phyloP scores from a whole-genome alignment of 2,888 invertebrate genomes.

The Sminthurinus aureus region DNA sequence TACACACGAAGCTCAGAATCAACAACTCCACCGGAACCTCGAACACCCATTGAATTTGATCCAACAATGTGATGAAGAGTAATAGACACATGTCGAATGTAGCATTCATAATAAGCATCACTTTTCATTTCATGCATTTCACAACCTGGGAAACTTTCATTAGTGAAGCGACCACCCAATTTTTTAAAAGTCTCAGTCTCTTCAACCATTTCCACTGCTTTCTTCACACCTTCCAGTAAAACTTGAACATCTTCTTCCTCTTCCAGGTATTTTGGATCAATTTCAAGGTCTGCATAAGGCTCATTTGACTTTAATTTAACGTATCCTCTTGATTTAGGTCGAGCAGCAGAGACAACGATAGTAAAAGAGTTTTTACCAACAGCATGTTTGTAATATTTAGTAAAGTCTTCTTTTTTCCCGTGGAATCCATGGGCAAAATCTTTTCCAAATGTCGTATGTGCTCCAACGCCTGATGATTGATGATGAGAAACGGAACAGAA shows the following conservation, averaged over 20 bases:
- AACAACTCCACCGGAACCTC: constrained; percentile 63
- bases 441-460: constrained; percentile 44
- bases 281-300: constrained; percentile 35
- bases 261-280: constrained; percentile 54
- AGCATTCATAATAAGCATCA: constrained; percentile 74
- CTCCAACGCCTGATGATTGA: constrained; percentile 5
- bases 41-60: constrained; percentile 73
- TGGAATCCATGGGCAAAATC: constrained; percentile 48
- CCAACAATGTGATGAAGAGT: constrained; percentile 75
- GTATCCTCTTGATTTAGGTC: constrained; percentile 49
- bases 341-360: constrained; percentile 45
- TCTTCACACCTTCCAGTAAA: constrained; percentile 49
- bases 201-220: constrained; percentile 50
- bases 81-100: constrained; percentile 69
- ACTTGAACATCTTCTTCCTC: constrained; percentile 50
- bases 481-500: no score
- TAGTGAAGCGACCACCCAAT: constrained; percentile 43
- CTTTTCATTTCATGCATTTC: constrained; percentile 64
- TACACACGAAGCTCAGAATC: constrained; percentile 49
- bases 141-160: constrained; percentile 53
- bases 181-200: constrained; percentile 45
- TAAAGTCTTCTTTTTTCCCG: constrained; percentile 39
- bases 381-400: constrained; percentile 48
- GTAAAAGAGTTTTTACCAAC: constrained; percentile 44
- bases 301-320: constrained; percentile 41